These are phyloP conservation scores for Crocidura indochinensis DNA, from an alignment of 2,797 vertebrate species.

Conservation along the genomic window DNA sequence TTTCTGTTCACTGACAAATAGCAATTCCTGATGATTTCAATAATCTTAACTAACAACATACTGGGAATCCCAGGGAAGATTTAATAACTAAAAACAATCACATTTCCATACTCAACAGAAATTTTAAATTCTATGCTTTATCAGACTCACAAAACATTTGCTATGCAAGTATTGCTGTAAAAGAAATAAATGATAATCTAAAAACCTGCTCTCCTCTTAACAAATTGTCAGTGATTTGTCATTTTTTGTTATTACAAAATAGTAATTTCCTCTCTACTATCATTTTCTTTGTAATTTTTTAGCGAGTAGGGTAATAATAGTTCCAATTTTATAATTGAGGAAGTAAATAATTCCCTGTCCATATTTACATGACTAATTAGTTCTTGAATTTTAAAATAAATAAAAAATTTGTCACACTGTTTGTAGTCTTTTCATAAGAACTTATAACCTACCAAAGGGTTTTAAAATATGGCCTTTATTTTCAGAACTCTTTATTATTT, in stretches of 20 bases:
- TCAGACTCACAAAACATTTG: not conserved
- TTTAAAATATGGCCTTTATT: not conserved
- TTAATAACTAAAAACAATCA: not conserved
- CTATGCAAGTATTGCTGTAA: not conserved
- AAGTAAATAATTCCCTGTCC: slow-evolving; percentile 1
- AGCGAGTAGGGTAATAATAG: not conserved
- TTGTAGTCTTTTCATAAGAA: not conserved
- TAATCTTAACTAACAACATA: slow-evolving; percentile 1
- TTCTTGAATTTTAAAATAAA: not conserved
- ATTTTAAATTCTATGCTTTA: slow-evolving; percentile 1
- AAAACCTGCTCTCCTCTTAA: not conserved
- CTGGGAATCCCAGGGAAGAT: slow-evolving; percentile 29
- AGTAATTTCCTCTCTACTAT: not conserved
- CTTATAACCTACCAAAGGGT: too few relatives aligned
- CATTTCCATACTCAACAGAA: not conserved
- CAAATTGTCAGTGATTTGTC: not conserved
- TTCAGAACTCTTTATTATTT: not conserved
- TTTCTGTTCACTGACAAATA: not conserved
- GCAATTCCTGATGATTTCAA: not conserved
- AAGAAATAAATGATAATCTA: not conserved
- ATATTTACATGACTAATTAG: slow-evolving; percentile 3
- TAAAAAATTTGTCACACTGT: not conserved
- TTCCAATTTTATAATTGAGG: not conserved
- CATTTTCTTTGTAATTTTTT: not conserved
- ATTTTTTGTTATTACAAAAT: slow-evolving; percentile 19